These are phyloP conservation scores for Watersipora subatra DNA, from an alignment of 1,140 invertebrate genomes.

Conservation along the genomic window DNA sequence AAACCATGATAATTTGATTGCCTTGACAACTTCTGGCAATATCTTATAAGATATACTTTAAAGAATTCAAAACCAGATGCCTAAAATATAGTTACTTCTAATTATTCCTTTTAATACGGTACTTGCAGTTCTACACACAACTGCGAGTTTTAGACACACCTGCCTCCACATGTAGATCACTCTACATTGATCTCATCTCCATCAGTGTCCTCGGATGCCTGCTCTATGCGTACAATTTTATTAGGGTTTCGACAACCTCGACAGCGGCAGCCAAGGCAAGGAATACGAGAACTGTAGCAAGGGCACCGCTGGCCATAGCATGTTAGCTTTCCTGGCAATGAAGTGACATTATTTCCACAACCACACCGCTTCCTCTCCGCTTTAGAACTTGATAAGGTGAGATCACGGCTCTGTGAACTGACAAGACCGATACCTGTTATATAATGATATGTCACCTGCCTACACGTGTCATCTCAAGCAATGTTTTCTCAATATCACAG, in stretches of 20 bases:
- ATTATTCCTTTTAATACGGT: too few species aligned
- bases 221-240: slow-evolving; percentile 8
- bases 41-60: too few species aligned
- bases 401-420: neutral
- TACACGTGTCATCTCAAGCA: too few species aligned
- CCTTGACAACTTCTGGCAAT: too few species aligned
- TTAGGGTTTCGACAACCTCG: slow-evolving; percentile 76
- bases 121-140: too few species aligned
- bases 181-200: neutral
- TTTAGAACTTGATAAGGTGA: neutral
- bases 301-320: slow-evolving; percentile 84
- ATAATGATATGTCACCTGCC: neutral
- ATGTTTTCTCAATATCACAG: too few species aligned
- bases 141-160: too few species aligned
- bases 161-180: neutral
- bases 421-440: neutral
- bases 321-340: slow-evolving; percentile 70
- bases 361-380: slow-evolving; percentile 52
- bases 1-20: too few species aligned
- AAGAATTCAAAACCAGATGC: too few species aligned
- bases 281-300: slow-evolving; percentile 67
- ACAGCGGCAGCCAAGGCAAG: slow-evolving; percentile 74
- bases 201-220: neutral
- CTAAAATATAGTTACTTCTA: too few species aligned
- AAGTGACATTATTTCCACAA: slow-evolving; percentile 69